Conservation (phyloP, 2,888 invertebrate genomes). For the Busseola fusca region DNA sequence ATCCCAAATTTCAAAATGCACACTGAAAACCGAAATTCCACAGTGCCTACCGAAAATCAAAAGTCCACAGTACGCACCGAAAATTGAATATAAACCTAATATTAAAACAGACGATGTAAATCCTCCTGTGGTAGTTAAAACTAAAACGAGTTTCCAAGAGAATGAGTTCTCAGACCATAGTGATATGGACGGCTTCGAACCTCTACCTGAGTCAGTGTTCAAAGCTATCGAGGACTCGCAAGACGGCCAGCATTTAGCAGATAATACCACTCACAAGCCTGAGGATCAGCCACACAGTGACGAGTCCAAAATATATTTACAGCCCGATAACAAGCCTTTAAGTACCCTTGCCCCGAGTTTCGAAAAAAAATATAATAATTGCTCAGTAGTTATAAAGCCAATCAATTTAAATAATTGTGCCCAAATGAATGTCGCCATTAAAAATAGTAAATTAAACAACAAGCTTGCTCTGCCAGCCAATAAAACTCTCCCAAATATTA, state of each 20-base stretch:
- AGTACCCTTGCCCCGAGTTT: background rate
- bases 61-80: background rate
- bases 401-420: background rate
- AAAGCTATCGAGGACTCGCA: conserved; percentile 77
- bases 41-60: background rate
- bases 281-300: conserved; percentile 14
- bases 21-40: background rate
- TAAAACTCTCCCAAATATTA: background rate
- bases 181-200: conserved; percentile 72
- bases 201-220: conserved; percentile 76
- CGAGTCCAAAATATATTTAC: conserved; percentile 4
- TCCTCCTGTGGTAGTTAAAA: background rate
- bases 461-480: background rate
- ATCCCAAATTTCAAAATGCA: background rate
- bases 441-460: background rate
- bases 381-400: conserved; percentile 22
- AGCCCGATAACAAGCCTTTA: background rate
- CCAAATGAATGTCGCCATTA: conserved; percentile 3
- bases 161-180: conserved; percentile 75
- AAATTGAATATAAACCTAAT: background rate
- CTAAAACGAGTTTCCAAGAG: conserved; percentile 18
- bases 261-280: conserved; percentile 12
- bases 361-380: conserved; percentile 1
- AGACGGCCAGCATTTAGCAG: conserved; percentile 58
- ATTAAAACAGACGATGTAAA: background rate